Percentiles rank a stretch among this genome's conserved stretches.
These are phyloP conservation scores for Pelusios castaneus DNA, from an alignment of 2,113 vertebrate genomes.

Conservation along the genomic window DNA sequence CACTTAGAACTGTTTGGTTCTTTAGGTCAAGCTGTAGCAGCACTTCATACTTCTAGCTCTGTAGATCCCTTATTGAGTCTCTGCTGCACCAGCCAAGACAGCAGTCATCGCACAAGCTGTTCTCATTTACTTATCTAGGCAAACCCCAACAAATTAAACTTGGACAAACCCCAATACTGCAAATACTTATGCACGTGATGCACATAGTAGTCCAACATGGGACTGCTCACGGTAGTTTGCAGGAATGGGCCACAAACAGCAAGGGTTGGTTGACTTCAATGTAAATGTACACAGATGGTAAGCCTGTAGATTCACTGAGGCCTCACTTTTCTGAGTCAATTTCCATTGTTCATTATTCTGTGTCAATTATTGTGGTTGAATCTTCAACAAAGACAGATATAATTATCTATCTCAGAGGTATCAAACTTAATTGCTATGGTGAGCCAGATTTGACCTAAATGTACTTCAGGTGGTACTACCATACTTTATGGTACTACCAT, in stretches of 20 bases:
- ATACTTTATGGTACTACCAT: too few relatives aligned
- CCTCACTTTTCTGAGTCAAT: neutral
- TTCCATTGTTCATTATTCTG: neutral
- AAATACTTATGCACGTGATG: neutral
- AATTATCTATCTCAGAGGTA: too few relatives aligned
- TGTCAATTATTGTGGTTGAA: neutral
- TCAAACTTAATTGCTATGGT: too few relatives aligned
- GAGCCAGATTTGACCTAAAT: too few relatives aligned
- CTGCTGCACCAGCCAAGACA: neutral
- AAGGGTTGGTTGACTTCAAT: neutral
- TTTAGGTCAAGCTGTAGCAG: neutral
- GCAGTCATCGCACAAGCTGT: neutral
- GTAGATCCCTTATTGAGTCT: neutral
- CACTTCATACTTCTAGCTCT: neutral
- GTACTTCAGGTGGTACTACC: too few relatives aligned
- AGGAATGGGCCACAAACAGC: fast-evolving
- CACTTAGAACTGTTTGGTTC: neutral
- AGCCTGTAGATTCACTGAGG: neutral
- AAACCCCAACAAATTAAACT: neutral
- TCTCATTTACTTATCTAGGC: neutral
- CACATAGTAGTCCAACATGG: neutral
- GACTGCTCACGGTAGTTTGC: neutral
- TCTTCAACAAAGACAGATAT: neutral
- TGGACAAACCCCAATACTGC: neutral
- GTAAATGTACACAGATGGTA: neutral